A percentile compares a stretch with the other conserved stretches of the same genome.
phyloP scores from a whole-genome alignment of 53 echinoderm and acorn worm genomes.

The Zoroaster sp. region DNA sequence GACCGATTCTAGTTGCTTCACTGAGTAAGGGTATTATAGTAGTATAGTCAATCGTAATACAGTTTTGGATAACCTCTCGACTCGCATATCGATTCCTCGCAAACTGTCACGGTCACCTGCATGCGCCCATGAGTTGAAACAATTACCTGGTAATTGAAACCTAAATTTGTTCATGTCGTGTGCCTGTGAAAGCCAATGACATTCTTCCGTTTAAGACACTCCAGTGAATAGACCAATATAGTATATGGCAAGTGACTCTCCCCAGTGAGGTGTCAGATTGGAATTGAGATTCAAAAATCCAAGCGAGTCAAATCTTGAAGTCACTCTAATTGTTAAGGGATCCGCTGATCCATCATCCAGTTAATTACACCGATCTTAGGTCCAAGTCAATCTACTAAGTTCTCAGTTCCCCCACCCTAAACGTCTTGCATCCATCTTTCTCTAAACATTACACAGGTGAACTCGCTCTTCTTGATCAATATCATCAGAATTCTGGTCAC shows the following conservation, averaged over 20 bases:
- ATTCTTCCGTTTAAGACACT: neutral
- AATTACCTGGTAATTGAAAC: slow-evolving; percentile 27
- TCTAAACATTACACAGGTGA: slow-evolving; percentile 60
- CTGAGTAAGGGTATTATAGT: too few relatives aligned
- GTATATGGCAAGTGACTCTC: neutral
- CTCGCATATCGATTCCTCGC: neutral
- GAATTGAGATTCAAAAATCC: neutral
- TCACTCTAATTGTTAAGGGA: slow-evolving; percentile 8
- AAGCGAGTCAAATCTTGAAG: neutral
- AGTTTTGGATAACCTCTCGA: neutral
- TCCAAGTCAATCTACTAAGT: slow-evolving; percentile 19
- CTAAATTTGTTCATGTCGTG: neutral
- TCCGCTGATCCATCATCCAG: neutral
- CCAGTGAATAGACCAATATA: neutral
- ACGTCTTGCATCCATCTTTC: neutral
- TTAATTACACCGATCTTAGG: slow-evolving; percentile 24
- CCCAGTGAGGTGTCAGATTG: neutral
- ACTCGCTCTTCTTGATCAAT: slow-evolving; percentile 87
- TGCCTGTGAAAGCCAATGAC: neutral
- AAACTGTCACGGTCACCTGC: neutral
- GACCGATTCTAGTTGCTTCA: too few relatives aligned
- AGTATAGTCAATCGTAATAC: neutral
- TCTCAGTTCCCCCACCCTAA: neutral
- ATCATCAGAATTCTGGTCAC: slow-evolving; percentile 91
- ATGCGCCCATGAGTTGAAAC: slow-evolving; percentile 6